A percentile compares a stretch with the other conserved stretches of the same genome.
Conservation (phyloP, 2,888 invertebrate genomes). For the Hofmannophila pseudospretella region DNA sequence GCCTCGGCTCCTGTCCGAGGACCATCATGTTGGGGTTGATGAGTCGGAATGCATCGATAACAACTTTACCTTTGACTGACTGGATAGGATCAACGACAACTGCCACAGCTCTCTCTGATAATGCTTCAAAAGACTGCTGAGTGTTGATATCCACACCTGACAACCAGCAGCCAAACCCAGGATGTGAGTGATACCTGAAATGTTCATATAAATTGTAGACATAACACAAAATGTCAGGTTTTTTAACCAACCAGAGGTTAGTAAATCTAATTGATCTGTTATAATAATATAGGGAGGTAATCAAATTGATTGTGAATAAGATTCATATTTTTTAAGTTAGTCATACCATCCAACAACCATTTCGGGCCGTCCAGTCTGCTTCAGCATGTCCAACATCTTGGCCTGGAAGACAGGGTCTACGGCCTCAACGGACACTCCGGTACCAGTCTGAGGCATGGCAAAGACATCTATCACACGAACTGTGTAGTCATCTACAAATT, state of each 20-base stretch:
- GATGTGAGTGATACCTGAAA: conserved; percentile 96
- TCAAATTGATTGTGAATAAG: no score
- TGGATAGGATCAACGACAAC: conserved; percentile 99
- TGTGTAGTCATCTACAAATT: conserved; percentile 99
- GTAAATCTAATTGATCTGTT: no score
- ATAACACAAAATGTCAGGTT: no score
- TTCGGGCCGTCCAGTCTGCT: conserved; percentile 98
- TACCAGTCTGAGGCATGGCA: conserved; percentile 99
- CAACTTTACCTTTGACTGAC: conserved; percentile 99
- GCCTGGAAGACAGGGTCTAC: conserved; percentile 99
- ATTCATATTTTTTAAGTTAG: no score
- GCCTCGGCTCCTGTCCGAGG: conserved; percentile 97
- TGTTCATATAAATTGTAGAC: neutral
- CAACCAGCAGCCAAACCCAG: conserved; percentile 99
- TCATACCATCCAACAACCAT: conserved; percentile 96
- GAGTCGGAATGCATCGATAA: conserved; percentile 99
- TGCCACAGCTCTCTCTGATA: conserved; percentile 98
- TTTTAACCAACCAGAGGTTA: no score
- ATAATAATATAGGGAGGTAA: no score
- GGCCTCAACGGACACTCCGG: conserved; percentile 99
- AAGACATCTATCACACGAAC: conserved; percentile 99
- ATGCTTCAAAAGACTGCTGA: conserved; percentile 98
- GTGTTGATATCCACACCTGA: conserved; percentile 99
- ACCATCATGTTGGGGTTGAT: conserved; percentile 99
- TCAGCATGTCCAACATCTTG: conserved; percentile 99